phyloP scores from a whole-genome alignment of 2,888 invertebrate genomes.

The Drosophila anceps region DNA sequence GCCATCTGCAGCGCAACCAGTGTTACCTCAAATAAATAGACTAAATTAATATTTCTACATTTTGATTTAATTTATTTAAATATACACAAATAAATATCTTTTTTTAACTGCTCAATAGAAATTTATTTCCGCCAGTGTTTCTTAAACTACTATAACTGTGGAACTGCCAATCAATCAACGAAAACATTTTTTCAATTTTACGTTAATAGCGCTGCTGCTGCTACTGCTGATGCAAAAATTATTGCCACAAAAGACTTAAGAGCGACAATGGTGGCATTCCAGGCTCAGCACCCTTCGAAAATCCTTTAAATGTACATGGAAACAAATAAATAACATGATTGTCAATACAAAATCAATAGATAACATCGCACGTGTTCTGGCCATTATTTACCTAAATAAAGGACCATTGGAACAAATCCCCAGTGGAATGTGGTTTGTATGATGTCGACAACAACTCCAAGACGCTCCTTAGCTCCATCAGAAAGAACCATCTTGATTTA shows the following conservation, averaged over 20 bases:
- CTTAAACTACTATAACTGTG: conserved; percentile 39
- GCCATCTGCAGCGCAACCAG: conserved; percentile 24
- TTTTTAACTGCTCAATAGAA: conserved; percentile 39
- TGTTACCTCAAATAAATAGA: conserved; percentile 13
- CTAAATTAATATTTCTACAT: neutral
- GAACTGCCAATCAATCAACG: conserved; percentile 45
- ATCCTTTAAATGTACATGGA: conserved; percentile 86
- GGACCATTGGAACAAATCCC: conserved; percentile 89
- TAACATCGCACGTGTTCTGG: conserved; percentile 47
- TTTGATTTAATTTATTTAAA: neutral
- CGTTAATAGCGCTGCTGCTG: conserved; percentile 3
- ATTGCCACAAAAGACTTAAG: conserved; percentile 84
- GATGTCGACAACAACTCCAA: conserved; percentile 87
- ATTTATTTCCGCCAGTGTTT: conserved; percentile 61
- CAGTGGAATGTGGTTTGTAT: conserved; percentile 89
- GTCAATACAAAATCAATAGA: conserved; percentile 30
- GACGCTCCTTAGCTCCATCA: conserved; percentile 88
- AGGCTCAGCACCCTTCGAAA: conserved; percentile 89
- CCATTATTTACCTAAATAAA: conserved; percentile 88
- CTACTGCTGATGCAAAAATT: conserved; percentile 35
- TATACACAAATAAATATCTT: neutral
- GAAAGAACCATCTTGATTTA: conserved; percentile 82
- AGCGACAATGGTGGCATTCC: conserved; percentile 88
- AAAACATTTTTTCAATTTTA: conserved; percentile 37
- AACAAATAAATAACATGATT: conserved; percentile 12